Percentiles rank a stretch among this genome's conserved stretches.
Evolutionary conservation across 2,797 vertebrate species (phyloP).

Genomic region (Fratercula arctica): DNA sequence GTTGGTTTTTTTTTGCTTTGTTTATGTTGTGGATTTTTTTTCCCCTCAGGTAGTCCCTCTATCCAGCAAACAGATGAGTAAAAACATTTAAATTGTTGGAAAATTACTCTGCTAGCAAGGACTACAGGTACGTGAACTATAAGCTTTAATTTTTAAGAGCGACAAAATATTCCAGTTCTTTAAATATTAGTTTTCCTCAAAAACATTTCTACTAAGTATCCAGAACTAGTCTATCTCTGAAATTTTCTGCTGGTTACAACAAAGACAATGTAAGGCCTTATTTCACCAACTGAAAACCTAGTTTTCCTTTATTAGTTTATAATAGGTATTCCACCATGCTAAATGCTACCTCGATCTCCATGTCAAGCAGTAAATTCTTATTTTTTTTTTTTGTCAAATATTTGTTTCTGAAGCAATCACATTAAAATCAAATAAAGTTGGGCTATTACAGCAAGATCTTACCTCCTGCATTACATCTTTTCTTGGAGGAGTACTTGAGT

Average conservation of each 20-base stretch:
- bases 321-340: neutral
- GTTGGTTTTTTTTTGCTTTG: too few relatives aligned
- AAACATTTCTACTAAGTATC: neutral
- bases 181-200: neutral
- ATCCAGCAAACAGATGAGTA: neutral
- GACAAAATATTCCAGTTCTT: neutral
- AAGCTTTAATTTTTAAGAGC: neutral
- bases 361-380: fast-evolving
- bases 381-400: neutral
- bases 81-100: neutral
- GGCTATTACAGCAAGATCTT: neutral
- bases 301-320: neutral
- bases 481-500: neutral
- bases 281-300: neutral
- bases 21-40: neutral
- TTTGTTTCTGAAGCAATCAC: neutral
- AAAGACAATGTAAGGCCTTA: neutral
- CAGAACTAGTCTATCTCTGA: neutral
- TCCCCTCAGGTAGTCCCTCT: neutral
- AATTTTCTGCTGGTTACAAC: neutral
- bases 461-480: neutral
- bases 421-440: neutral
- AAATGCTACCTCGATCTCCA: neutral
- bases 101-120: neutral
- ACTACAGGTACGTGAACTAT: neutral